Base-by-base conservation (phyloP, 1,140 invertebrate genomes). In the Bombus terrestris region DNA sequence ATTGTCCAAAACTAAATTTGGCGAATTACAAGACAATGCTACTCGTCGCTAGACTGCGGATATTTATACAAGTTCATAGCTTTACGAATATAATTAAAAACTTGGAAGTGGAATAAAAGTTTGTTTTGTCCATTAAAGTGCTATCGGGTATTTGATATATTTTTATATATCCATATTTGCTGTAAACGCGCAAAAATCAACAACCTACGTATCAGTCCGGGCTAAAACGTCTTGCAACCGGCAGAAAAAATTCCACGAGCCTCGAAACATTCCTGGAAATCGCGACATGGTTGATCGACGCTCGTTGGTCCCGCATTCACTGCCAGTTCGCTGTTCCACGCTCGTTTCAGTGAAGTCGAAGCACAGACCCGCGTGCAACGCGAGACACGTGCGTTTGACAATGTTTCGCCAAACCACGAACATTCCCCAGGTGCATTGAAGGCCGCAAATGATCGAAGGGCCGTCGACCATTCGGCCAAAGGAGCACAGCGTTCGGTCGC, bases 381-480 rank as follows among this genome's bases (percentile, higher is more conserved):
- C 59, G 59, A 62, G 59, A 62, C 59, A 13, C n/a, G 62, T 85
- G 83, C 76, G 76, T 85, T 85, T 85, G 83, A 85, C 83, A 85
- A 85, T 73, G 69, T 80, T 80, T 64, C 77, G 71, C 39, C 66
- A 53, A 25, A 53, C 77, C 75, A 35, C 81, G 73, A 86, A 80
- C 66, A 83, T 88, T 76, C 3, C 8, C 32, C 68, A 73, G 83
- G 59, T 69, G 74, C 53, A 78, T 47, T 64, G 53, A 73, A 57
- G 62, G 77, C 39, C 68, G 62, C 77, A 73, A 85, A 84, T 74
- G 77, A 78, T 39, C 66, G 39, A 47, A 72, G 77, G 53, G 69
- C 53, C 39, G 6, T 9, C 43, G 35, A 8, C 37, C 32, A 47
- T 75, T 71, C 57, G 64, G 41, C 37, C 64, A 86, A 80, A 71